Percentiles rank a stretch among this genome's conserved stretches.
Evolutionary conservation across 2,113 vertebrate species (phyloP).

Genomic region (Equus przewalskii): DNA sequence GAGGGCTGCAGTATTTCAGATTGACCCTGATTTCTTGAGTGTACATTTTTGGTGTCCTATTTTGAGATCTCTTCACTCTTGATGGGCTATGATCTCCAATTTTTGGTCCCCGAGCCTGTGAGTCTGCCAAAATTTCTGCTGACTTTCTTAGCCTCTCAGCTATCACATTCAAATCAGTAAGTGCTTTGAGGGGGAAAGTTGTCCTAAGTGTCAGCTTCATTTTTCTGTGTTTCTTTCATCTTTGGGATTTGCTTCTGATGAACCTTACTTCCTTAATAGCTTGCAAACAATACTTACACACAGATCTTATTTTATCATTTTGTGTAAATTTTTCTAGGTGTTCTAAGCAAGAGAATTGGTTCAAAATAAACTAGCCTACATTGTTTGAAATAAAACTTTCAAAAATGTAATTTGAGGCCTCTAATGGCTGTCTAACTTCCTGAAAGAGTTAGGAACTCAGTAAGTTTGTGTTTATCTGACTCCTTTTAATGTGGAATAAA

Average conservation of each 20-base stretch:
- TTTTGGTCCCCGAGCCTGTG: not conserved
- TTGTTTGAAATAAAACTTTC: not conserved
- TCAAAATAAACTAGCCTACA: not conserved
- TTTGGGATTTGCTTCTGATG: not conserved
- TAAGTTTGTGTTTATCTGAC: not conserved
- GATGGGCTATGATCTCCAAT: not conserved
- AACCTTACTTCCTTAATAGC: not conserved
- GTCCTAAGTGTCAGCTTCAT: not conserved
- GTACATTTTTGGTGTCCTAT: not conserved
- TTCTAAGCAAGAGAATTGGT: not conserved
- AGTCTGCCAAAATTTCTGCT: not conserved
- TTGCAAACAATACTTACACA: not conserved
- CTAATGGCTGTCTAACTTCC: not conserved
- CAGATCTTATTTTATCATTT: not conserved
- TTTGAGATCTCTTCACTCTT: not conserved
- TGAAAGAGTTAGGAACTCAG: not conserved
- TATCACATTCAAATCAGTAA: not conserved
- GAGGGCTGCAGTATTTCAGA: not conserved
- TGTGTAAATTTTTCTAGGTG: not conserved
- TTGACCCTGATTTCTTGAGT: not conserved
- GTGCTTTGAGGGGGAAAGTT: not conserved
- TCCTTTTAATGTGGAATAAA: not conserved
- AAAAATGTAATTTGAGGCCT: not conserved
- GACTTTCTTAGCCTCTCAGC: not conserved
- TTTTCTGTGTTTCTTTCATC: not conserved